Percentiles rank a stretch among this genome's conserved stretches.
These are phyloP conservation scores for Noctua comes DNA, from an alignment of 2,888 invertebrate genomes.

Conservation along the genomic window DNA sequence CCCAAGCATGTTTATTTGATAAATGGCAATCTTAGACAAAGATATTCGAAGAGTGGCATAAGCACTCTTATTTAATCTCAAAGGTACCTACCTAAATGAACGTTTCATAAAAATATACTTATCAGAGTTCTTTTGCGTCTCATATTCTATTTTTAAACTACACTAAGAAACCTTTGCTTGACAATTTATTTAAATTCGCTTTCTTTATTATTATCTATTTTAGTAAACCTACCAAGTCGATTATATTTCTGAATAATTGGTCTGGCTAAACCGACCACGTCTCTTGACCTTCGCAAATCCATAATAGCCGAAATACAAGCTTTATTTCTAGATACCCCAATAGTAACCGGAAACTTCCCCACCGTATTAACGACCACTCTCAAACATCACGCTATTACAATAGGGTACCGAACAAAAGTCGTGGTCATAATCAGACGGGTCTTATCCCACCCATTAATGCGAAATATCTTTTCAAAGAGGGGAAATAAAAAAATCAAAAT, in stretches of 20 bases:
- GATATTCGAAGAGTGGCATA: background rate
- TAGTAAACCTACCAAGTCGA: background rate
- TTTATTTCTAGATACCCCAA: slow-evolving; percentile 40
- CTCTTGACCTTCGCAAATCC: slow-evolving; percentile 16
- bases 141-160: background rate
- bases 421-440: slow-evolving; percentile 66
- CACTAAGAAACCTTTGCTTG: background rate
- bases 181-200: background rate
- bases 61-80: background rate
- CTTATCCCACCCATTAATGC: slow-evolving; percentile 75
- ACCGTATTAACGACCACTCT: slow-evolving; percentile 61
- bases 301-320: slow-evolving; percentile 40
- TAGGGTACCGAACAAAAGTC: slow-evolving; percentile 56
- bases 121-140: background rate
- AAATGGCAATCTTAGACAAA: background rate
- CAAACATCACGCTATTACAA: slow-evolving; percentile 58
- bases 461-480: slow-evolving; percentile 78
- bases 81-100: background rate
- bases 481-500: slow-evolving; percentile 84
- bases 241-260: background rate
- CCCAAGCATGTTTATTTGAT: background rate
- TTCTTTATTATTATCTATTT: background rate
- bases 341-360: slow-evolving; percentile 65
- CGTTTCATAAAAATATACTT: background rate
- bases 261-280: background rate